Evolutionary conservation across 1,140 invertebrate species (phyloP).

Genomic region (Nebria ingens): DNA sequence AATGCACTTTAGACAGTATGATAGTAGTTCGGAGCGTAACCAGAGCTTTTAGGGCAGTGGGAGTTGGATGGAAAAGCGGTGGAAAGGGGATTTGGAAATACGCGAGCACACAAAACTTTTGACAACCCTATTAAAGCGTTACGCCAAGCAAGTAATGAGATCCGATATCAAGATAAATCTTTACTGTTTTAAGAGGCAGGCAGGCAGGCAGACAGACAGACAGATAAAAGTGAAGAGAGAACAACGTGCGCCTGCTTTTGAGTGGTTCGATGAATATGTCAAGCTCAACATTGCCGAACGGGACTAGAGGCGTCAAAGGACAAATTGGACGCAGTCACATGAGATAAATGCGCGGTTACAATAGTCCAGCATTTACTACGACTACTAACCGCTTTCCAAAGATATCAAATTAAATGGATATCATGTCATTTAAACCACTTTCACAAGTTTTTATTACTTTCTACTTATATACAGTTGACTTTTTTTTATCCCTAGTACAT

Average conservation of each 20-base stretch:
- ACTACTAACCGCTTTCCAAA: not conserved
- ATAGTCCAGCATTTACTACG: not conserved
- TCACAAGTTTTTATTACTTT: not conserved
- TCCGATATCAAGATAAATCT: constrained; percentile 9
- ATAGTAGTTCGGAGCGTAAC: no score
- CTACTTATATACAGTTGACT: no score
- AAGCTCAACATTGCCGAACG: not conserved
- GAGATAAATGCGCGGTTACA: not conserved
- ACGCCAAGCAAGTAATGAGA: constrained; percentile 6
- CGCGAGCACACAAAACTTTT: constrained; percentile 2
- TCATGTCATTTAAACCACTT: not conserved
- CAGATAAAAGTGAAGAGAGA: constrained; percentile 1
- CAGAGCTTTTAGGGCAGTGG: no score
- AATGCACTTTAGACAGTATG: no score
- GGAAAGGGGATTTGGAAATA: no score
- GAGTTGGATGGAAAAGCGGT: no score
- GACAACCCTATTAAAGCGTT: constrained; percentile 9
- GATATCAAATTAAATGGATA: not conserved
- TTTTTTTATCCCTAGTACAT: no score
- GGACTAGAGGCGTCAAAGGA: not conserved
- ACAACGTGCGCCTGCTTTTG: not conserved
- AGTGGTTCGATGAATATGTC: constrained; percentile 6
- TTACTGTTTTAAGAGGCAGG: constrained; percentile 4
- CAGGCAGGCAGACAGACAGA: no score
- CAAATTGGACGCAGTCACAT: not conserved